Conservation (phyloP, 2,797 vertebrate genomes). For the Etheostoma perlongum region DNA sequence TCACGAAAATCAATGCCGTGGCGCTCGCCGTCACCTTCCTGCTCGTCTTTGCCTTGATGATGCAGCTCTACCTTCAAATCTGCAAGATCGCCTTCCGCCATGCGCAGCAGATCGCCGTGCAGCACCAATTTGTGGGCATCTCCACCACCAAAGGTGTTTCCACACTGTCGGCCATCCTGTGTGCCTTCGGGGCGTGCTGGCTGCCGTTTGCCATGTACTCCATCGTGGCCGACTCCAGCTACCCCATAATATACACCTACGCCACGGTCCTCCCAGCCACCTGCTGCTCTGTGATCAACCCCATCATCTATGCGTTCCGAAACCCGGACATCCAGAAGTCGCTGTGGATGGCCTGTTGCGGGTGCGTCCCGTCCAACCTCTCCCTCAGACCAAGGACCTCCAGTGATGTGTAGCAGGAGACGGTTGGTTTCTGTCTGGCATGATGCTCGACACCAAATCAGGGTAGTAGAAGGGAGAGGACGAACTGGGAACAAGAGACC, state of each 20-base stretch:
- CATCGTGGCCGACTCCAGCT: conserved; percentile 91
- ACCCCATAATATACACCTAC: conserved; percentile 91
- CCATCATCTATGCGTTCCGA: conserved; percentile 92
- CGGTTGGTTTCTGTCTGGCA: conserved; percentile 41
- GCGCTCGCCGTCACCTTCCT: conserved; percentile 90
- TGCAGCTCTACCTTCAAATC: conserved; percentile 95
- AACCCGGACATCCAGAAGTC: conserved; percentile 95
- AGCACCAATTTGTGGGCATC: conserved; percentile 91
- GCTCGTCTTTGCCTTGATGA: conserved; percentile 91
- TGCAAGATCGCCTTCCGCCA: conserved; percentile 93
- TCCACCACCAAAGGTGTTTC: conserved; percentile 93
- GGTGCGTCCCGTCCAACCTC: conserved; percentile 87
- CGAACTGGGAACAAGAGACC: neutral
- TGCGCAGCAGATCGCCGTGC: conserved; percentile 94
- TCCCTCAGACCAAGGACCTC: conserved; percentile 91
- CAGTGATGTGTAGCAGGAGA: conserved; percentile 89
- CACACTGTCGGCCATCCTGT: conserved; percentile 91
- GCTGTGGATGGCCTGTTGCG: conserved; percentile 92
- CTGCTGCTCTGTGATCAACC: conserved; percentile 93
- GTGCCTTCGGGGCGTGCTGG: conserved; percentile 94
- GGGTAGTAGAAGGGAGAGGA: conserved; percentile 27
- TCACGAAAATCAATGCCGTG: conserved; percentile 91
- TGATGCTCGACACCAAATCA: conserved; percentile 33
- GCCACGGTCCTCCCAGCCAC: conserved; percentile 90
- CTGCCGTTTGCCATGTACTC: conserved; percentile 92